Base-by-base conservation (phyloP, 1,140 invertebrate species). In the Philotrypesis tridentata region DNA sequence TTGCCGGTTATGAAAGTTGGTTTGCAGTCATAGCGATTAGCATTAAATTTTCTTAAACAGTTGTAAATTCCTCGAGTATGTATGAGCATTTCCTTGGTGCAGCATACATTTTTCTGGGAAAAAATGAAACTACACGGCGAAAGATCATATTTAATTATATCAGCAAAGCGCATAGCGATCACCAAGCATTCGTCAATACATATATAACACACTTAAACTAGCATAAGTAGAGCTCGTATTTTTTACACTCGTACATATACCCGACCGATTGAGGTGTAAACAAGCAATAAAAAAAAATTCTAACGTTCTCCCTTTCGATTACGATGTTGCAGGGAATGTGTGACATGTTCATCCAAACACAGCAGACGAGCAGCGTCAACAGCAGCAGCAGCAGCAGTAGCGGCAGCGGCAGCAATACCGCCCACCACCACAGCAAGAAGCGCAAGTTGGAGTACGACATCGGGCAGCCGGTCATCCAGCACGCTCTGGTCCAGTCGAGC, bases 301-400 rank as follows among this genome's bases (percentile, higher is more conserved):
- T 65, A 23, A 43, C 40, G 5, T 1, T 43, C 12, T 7, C 7
- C 12, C 40, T 43, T 43, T 43, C 40, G 7, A 14, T 14, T 43
- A 31, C 4, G n/a, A n/a, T 87, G 77, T 92, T 93, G 21, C 87
- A 94, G 94, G 93, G 93, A 94, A 93, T 94, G 94, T 94, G 92
- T 94, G 94, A 94, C 94, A 95, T 94, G 94, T 95, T 94, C 93
- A 94, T 94, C 93, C 93, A 93, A 93, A 93, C 93, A 91, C 93
- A 94, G 88, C 93, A 93, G 89, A 91, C 92, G 91, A 93, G 91
- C 88, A 92, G 92, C 91, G 92, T 92, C 90, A 93, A 92, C 92
- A 92, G 90, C 91, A 92, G 89, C 87, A 91, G 87, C 85, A 89
- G 87, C 85, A 92, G 91, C 86, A 91, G 92, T 88, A 91, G 89